A percentile compares a stretch with the other conserved stretches of the same genome.
Conservation (phyloP, 2,888 invertebrate genomes). For the Orthonevra nobilis region DNA sequence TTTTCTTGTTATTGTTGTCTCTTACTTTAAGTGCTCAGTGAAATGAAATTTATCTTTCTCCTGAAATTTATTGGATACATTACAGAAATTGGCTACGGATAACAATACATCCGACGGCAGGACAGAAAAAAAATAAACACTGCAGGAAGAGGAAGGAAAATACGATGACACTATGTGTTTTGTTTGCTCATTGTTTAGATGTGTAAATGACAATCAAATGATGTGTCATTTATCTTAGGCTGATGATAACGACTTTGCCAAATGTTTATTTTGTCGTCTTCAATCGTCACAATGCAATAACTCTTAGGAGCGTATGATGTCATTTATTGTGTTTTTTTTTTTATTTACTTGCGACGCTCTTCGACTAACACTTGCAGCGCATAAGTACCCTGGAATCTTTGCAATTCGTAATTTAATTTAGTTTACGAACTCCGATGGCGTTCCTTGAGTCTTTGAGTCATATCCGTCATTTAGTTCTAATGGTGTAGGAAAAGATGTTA, state of each 20-base stretch:
- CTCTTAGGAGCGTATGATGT: constrained; percentile 38
- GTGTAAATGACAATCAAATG: constrained; percentile 44
- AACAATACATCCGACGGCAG: too few relatives aligned
- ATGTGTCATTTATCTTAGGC: constrained; percentile 36
- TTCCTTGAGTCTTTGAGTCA: constrained; percentile 8
- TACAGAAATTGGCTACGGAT: constrained; percentile 28
- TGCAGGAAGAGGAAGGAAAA: not conserved
- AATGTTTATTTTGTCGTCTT: constrained; percentile 32
- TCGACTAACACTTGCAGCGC: not conserved
- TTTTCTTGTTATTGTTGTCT: too few relatives aligned
- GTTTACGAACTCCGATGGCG: not conserved
- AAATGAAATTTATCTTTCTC: constrained; percentile 16
- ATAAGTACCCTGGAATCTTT: not conserved
- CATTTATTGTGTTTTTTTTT: constrained; percentile 22
- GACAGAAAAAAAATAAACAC: too few relatives aligned
- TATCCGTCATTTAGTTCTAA: not conserved
- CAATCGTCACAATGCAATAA: constrained; percentile 37
- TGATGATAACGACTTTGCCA: constrained; percentile 21
- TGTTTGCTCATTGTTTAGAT: constrained; percentile 1
- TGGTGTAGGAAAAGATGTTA: not conserved
- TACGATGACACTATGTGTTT: constrained; percentile 1
- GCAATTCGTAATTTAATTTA: constrained; percentile 21
- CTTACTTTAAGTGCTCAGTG: not conserved
- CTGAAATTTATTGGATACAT: constrained; percentile 29
- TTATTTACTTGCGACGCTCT: constrained; percentile 8